Base-by-base conservation (phyloP, 2,113 vertebrate genomes). In the Neotoma lepida region DNA sequence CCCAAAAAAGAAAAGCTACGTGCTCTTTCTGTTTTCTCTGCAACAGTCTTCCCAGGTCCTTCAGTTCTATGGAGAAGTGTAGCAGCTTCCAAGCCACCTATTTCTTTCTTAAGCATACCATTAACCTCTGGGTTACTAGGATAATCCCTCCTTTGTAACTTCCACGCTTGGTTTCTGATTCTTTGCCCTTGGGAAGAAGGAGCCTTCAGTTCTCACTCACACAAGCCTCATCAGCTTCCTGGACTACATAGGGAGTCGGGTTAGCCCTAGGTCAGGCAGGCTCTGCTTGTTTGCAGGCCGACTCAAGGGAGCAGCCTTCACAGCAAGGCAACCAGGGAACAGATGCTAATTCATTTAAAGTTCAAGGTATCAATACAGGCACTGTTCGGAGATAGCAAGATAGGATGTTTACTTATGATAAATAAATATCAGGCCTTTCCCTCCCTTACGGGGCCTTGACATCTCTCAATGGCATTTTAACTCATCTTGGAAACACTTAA, bases 81-180 rank as follows among this genome's bases (percentile, higher is more conserved):
- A 20, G 44, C n/a, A 39, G 82, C 74, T 77, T 80, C 49, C 30
- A 85, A 61, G 63, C 8, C 17, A 66, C 35, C 30, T 22, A 18
- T 61, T 92, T 68, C 66, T 94, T 95, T 66, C 78, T 71, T 81
- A 92, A 46, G 17, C 35, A 44, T 49, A 86, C 35, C 22, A 5
- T 20, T 28, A 51, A 78, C 56, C 46, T 61, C 58, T 49, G 90
- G 39, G 49, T 92, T 63, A 41, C 12, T 1, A 74, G 71, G 61
- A 93, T 73, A 76, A 86, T 90, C 26, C 9, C 12, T 63, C 73
- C 86, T 96, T 94, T 89, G 92, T 95, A 39, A 92, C n/a, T 44
- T 76, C n/a, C 35, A 73, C 2, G 10, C 46, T 9, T 9, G 51
- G 33, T 22, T 54, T 87, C 39, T n/a, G 66, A 74, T 39, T 30